Conservation (phyloP, 2,797 vertebrate genomes). For the Myotis pilosus region DNA sequence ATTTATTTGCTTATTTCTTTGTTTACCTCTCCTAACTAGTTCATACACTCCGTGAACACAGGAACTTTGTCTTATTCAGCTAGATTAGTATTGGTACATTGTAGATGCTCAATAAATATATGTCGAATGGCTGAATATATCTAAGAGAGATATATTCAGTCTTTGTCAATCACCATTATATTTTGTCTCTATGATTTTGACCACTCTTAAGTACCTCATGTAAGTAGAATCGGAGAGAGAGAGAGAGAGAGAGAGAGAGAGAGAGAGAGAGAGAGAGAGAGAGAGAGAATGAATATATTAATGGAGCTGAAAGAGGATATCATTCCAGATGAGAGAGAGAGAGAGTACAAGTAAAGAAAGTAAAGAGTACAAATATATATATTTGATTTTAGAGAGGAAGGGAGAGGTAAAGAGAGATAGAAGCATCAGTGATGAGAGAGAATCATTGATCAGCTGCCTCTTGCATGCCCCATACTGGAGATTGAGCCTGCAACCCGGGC, state of each 20-base stretch:
- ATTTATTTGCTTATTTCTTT: slow-evolving; percentile 29
- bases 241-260: neutral
- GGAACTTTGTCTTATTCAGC: neutral
- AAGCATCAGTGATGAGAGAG: no score
- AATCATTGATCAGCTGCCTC: no score
- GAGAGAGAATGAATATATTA: neutral
- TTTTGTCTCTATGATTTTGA: neutral
- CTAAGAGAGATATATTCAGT: neutral
- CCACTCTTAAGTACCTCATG: neutral
- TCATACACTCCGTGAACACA: neutral
- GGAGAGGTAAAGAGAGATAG: no score
- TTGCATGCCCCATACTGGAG: no score
- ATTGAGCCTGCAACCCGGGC: no score
- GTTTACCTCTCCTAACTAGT: neutral
- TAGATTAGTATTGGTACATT: neutral
- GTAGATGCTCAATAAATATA: neutral
- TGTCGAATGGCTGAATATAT: neutral
- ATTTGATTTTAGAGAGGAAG: no score
- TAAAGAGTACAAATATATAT: neutral
- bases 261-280: neutral
- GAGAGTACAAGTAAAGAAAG: neutral
- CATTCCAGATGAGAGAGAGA: neutral
- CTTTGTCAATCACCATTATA: neutral
- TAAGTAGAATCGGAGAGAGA: neutral
- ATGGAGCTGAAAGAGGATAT: slow-evolving; percentile 3